These are phyloP conservation scores for Argyresthia goedartella DNA, from an alignment of 2,888 invertebrate species.

Conservation along the genomic window DNA sequence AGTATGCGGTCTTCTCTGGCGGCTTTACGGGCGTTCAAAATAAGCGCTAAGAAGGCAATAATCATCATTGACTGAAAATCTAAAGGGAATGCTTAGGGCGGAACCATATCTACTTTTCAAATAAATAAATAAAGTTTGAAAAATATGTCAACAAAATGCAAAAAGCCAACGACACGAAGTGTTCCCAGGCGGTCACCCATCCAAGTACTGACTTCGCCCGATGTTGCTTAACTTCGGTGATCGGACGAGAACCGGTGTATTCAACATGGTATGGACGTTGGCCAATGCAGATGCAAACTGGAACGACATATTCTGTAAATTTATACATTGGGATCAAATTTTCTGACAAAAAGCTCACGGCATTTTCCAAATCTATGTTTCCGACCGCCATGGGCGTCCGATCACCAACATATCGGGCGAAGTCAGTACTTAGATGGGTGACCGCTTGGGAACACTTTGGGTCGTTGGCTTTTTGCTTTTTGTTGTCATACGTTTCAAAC, in stretches of 20 bases:
- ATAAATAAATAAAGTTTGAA: too few species aligned
- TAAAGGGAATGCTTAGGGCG: too few species aligned
- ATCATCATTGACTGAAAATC: too few species aligned
- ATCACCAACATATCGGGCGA: conserved; percentile 24
- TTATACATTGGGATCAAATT: too few species aligned
- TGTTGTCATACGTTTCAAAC: too few species aligned
- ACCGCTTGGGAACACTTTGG: conserved; percentile 25
- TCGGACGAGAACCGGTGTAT: conserved; percentile 20
- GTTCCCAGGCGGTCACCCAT: conserved; percentile 26
- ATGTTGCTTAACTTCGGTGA: conserved; percentile 25
- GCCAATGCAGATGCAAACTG: too few species aligned
- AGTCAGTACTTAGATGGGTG: conserved; percentile 26
- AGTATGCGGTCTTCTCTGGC: conserved; percentile 89
- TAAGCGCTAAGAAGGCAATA: conserved; percentile 85
- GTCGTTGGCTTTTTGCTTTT: conserved; percentile 22
- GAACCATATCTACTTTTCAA: too few species aligned
- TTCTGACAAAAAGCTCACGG: too few species aligned
- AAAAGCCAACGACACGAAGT: conserved; percentile 22
- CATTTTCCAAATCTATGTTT: too few species aligned
- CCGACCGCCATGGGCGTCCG: conserved; percentile 21
- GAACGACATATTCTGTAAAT: too few species aligned
- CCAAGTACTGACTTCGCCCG: conserved; percentile 24
- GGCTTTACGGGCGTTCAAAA: conserved; percentile 83
- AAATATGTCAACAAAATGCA: too few species aligned
- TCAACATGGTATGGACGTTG: conserved; percentile 21